Percentiles rank a stretch among this genome's conserved stretches.
These are phyloP conservation scores for Chaenodraco wilsoni DNA, from an alignment of 2,797 vertebrate species.

Conservation along the genomic window DNA sequence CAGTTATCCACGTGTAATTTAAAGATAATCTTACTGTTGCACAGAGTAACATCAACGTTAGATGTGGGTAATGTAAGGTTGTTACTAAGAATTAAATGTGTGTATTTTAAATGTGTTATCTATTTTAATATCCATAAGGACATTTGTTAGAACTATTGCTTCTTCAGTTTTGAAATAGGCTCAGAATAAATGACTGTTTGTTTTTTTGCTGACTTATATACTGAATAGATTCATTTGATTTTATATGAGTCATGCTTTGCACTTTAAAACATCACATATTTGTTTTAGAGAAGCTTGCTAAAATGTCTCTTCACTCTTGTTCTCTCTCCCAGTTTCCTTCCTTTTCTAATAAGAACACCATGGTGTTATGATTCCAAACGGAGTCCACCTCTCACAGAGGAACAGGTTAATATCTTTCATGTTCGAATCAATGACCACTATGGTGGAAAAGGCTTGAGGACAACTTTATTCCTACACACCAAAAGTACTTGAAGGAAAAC, in stretches of 20 bases:
- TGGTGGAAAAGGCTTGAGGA: slow-evolving; percentile 31
- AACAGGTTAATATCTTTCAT: slow-evolving; percentile 5
- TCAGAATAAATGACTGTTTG: background rate
- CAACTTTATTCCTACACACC: background rate
- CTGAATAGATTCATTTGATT: background rate
- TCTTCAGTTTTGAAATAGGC: background rate
- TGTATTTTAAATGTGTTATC: no score
- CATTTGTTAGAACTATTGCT: background rate
- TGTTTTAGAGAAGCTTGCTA: background rate
- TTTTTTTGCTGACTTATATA: background rate
- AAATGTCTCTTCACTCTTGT: background rate
- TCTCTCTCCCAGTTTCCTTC: background rate
- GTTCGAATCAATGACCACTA: background rate
- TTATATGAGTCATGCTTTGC: background rate
- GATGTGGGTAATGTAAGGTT: no score
- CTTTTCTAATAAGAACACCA: slow-evolving; percentile 12
- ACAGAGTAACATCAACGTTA: no score
- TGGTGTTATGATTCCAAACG: background rate
- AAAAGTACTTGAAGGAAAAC: background rate
- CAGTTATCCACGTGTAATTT: slow-evolving; percentile 1
- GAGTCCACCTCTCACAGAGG: slow-evolving; percentile 18
- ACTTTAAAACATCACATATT: background rate
- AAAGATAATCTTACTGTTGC: background rate
- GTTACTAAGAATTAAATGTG: no score
- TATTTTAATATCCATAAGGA: no score